Conservation (phyloP, 2,113 vertebrate species). For the Strix aluco region DNA sequence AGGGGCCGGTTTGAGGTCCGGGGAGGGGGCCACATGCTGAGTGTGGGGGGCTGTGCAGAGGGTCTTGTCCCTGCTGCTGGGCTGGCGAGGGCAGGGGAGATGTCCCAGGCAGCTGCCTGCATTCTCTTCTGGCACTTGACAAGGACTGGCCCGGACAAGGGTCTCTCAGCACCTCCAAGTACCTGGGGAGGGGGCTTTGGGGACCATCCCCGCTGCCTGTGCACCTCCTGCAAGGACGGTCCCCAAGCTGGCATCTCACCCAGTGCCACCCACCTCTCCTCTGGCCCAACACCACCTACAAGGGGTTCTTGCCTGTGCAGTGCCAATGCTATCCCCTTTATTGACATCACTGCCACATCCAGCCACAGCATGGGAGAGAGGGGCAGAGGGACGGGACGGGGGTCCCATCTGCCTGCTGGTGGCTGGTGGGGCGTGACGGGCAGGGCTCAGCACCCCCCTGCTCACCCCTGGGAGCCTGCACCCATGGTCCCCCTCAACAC, state of each 20-base stretch:
- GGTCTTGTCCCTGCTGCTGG: background rate
- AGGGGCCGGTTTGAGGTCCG: fast-evolving
- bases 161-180: background rate
- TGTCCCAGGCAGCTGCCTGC: background rate
- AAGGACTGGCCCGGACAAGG: fast-evolving
- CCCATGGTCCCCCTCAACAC: background rate
- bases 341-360: background rate
- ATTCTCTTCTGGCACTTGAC: background rate
- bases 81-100: background rate
- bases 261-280: background rate
- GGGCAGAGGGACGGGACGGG: background rate
- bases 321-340: conserved; percentile 49
- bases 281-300: background rate
- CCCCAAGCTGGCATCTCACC: background rate
- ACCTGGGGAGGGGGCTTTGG: background rate
- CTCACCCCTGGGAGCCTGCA: background rate
- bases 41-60: background rate
- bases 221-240: background rate
- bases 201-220: background rate
- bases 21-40: background rate
- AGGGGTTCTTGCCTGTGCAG: background rate
- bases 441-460: background rate
- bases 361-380: background rate
- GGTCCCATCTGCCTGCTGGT: background rate
- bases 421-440: background rate